phyloP scores from a whole-genome alignment of 2,888 invertebrate genomes.

The Apamea sordens region DNA sequence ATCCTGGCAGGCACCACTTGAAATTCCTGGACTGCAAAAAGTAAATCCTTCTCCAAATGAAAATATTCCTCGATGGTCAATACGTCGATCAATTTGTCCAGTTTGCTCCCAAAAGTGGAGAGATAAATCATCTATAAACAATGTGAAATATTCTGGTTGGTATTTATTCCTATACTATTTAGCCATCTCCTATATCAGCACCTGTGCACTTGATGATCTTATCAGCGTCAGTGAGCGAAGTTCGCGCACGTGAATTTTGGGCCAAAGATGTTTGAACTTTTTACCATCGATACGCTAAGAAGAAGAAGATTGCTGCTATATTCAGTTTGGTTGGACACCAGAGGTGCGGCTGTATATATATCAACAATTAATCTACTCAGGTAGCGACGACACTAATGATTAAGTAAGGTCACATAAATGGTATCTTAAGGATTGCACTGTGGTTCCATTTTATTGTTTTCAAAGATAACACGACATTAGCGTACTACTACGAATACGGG shows the following conservation, averaged over 20 bases:
- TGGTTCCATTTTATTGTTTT: background rate
- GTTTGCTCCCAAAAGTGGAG: conserved; percentile 88
- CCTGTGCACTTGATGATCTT: background rate
- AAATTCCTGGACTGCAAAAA: conserved; percentile 82
- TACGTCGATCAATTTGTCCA: conserved; percentile 85
- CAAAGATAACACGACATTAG: background rate
- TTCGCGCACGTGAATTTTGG: background rate
- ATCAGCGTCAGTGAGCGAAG: background rate
- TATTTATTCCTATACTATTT: background rate
- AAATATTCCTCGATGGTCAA: conserved; percentile 83
- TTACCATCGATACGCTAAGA: background rate
- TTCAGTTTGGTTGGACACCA: background rate
- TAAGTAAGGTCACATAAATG: background rate
- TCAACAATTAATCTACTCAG: background rate
- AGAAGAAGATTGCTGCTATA: background rate
- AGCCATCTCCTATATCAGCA: background rate
- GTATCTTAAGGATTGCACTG: background rate
- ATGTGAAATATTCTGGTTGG: conserved; percentile 84
- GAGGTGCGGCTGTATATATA: background rate
- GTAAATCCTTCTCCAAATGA: conserved; percentile 62
- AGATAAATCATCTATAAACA: conserved; percentile 81
- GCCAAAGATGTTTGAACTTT: background rate
- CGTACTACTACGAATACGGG: background rate
- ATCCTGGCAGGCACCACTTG: conserved; percentile 73
- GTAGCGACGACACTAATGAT: background rate